Percentiles rank a stretch among this genome's conserved stretches.
These are phyloP conservation scores for Cliona cf. orientalis DNA, from an alignment of 37 sponge, comb jelly and placozoan species.

Conservation along the genomic window DNA sequence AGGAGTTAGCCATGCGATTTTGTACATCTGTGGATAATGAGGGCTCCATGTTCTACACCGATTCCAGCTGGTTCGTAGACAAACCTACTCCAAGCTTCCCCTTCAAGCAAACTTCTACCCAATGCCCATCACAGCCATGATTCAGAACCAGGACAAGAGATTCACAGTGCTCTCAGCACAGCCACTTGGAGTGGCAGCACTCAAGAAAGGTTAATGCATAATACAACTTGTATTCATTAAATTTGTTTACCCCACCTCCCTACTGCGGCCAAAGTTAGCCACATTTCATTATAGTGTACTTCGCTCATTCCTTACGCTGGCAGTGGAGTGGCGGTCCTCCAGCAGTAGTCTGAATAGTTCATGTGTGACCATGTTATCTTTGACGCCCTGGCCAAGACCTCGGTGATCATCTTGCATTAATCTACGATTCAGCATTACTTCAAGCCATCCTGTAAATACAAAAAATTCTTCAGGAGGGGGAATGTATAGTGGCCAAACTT, in stretches of 20 bases:
- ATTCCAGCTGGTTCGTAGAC: conserved; percentile 69
- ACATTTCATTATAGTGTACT: too few species aligned
- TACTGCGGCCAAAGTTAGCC: too few species aligned
- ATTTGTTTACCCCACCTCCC: too few species aligned
- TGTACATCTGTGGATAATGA: conserved; percentile 45
- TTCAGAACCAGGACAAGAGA: conserved; percentile 71
- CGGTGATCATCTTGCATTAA: conserved; percentile 84
- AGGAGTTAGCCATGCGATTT: conserved; percentile 89
- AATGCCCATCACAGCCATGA: conserved; percentile 82
- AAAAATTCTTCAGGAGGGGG: neutral
- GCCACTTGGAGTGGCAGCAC: conserved; percentile 78
- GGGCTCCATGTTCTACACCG: conserved; percentile 80
- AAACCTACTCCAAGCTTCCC: conserved; percentile 72
- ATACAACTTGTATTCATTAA: neutral
- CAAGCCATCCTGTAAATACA: conserved; percentile 75
- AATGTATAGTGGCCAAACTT: too few species aligned
- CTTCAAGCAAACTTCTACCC: conserved; percentile 96
- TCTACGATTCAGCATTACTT: conserved; percentile 87
- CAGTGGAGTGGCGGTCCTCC: conserved; percentile 35
- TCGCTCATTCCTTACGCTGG: conserved; percentile 27
- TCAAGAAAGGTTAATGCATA: conserved; percentile 60
- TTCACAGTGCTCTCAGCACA: conserved; percentile 76
- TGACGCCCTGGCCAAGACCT: conserved; percentile 86
- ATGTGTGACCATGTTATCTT: conserved; percentile 74
- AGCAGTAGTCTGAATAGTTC: conserved; percentile 71